Base-by-base conservation (phyloP, 2,113 vertebrate genomes). In the Chloropsis cyanopogon region DNA sequence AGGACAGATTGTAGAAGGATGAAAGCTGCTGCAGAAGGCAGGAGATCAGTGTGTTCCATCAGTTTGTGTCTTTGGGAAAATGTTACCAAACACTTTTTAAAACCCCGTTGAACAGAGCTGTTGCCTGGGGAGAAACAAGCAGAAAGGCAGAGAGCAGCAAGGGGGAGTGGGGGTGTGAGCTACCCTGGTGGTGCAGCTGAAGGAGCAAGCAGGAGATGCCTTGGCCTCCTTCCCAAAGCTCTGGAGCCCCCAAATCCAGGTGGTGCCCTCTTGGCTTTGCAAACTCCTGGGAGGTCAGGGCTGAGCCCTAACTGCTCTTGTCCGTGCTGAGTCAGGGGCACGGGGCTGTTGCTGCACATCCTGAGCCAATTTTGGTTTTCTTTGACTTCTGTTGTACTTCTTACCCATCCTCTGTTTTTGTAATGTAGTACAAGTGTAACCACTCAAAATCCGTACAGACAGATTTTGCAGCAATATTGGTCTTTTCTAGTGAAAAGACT, bases 321-420 rank as follows among this genome's bases (percentile, higher is more conserved):
- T 12, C 46, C 18, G 0, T 4, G 2, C 24, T 31, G 12, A 9
- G 10, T 16, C 10, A 39, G 50, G 78, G 66, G 31, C 26, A 10
- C 0, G 0, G 29, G 35, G 54, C 8, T 57, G 52, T 7, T 1
- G 2, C 23, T 57, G 57, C 50, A 10, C 0, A 2, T 85, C 57
- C 71, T 37, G 28, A 57, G 26, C 22, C 17, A 33, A 2, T 71
- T 70, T n/a, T 24, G 24, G 12, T 42, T 66, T 31, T 19, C n/a
- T 4, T 49, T 82, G 60, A 8, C 44, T 79, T 70, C 20, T 23
- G 8, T 20, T 82, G 39, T 66, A 8, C 29, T 59, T 73, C 41
- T 35, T 78, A 47, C 57, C 61, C 12, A 2, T 20, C 66, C 39
- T 64, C 33, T 63, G 64, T 46, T 65, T 57, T n/a, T 77, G 35